A percentile compares a stretch with the other conserved stretches of the same genome.
phyloP scores from a whole-genome alignment of 1,140 invertebrate genomes.

The Watersipora subatra region DNA sequence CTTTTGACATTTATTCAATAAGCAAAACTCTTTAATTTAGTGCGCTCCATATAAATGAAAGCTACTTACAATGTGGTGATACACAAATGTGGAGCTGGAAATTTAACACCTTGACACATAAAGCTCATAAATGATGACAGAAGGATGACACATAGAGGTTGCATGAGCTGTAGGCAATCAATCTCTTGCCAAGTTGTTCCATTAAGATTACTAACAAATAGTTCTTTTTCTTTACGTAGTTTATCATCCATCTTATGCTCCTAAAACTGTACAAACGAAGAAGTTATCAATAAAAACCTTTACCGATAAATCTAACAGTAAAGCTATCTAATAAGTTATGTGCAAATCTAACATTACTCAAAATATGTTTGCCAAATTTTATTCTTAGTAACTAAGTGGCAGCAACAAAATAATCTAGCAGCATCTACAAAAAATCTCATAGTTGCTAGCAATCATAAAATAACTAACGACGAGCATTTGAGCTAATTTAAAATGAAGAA shows the following conservation, averaged over 20 bases:
- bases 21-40: neutral
- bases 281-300: too few relatives aligned
- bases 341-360: too few relatives aligned
- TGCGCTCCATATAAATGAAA: neutral
- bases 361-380: too few relatives aligned
- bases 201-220: neutral
- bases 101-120: neutral
- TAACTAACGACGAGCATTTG: too few relatives aligned
- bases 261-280: too few relatives aligned
- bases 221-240: neutral
- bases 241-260: neutral
- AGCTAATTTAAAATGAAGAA: too few relatives aligned
- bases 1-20: neutral
- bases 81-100: neutral
- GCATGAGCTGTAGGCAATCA: neutral
- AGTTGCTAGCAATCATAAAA: too few relatives aligned
- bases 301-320: too few relatives aligned
- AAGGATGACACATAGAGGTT: neutral
- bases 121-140: neutral
- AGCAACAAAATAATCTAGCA: too few relatives aligned
- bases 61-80: neutral
- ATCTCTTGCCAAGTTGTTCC: neutral
- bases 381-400: too few relatives aligned
- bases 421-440: too few relatives aligned
- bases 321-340: too few relatives aligned